These are phyloP conservation scores for Otus scops DNA, from an alignment of 2,797 vertebrate species.

Conservation along the genomic window DNA sequence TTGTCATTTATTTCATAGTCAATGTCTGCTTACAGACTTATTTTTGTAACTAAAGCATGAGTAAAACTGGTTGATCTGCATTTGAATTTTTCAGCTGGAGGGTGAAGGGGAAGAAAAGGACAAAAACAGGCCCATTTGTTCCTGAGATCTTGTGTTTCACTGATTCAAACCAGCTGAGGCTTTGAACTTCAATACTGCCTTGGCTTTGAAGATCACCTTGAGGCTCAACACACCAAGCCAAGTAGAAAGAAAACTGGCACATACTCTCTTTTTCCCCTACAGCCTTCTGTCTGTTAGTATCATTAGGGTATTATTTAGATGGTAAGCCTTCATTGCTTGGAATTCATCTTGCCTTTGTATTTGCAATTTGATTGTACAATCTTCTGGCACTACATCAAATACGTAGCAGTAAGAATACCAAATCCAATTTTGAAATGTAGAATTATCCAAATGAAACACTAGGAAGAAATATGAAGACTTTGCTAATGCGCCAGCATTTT, in stretches of 20 bases:
- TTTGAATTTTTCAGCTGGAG: neutral
- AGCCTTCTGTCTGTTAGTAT: neutral
- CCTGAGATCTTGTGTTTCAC: neutral
- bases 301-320: neutral
- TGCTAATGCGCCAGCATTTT: conserved; percentile 11
- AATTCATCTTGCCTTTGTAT: conserved; percentile 28
- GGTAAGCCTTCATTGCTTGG: neutral
- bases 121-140: neutral
- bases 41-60: neutral
- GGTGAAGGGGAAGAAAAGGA: neutral
- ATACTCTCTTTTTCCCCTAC: neutral
- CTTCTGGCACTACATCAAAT: conserved; percentile 32
- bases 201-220: conserved; percentile 32
- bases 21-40: neutral
- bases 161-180: conserved; percentile 20
- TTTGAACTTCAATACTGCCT: neutral
- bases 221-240: neutral
- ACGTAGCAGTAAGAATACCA: neutral
- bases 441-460: conserved; percentile 53
- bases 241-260: conserved; percentile 18
- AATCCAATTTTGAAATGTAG: conserved; percentile 34
- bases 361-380: neutral
- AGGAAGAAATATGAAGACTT: conserved; percentile 39
- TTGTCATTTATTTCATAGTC: neutral
- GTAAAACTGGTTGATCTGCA: neutral